phyloP scores from a whole-genome alignment of 2,797 vertebrate species.

The Lophotriccus pileatus region DNA sequence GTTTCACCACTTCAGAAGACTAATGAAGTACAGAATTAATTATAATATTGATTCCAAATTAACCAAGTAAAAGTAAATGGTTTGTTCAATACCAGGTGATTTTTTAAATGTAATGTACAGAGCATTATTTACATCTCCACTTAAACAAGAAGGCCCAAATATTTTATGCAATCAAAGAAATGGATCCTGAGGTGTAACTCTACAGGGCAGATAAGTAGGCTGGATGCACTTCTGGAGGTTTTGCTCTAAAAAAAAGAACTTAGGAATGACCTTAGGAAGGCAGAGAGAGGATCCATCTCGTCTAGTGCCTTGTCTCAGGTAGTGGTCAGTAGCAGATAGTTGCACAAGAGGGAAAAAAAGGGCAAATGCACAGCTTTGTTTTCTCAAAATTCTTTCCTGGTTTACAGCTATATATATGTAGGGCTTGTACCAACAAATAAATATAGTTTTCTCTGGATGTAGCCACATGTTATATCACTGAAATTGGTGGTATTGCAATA shows the following conservation, averaged over 20 bases:
- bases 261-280: background rate
- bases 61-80: background rate
- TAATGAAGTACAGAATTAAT: conserved; percentile 26
- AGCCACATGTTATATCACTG: background rate
- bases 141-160: background rate
- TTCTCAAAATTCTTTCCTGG: background rate
- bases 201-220: background rate
- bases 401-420: background rate
- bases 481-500: background rate
- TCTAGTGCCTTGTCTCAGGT: background rate
- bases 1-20: background rate
- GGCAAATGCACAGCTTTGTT: background rate
- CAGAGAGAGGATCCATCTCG: background rate
- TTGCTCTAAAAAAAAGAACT: background rate
- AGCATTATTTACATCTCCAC: background rate
- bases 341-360: background rate
- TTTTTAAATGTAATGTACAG: background rate
- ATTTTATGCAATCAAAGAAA: background rate
- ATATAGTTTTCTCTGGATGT: background rate
- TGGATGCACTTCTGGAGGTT: background rate
- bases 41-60: conserved; percentile 17
- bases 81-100: conserved; percentile 6
- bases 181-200: background rate
- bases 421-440: background rate
- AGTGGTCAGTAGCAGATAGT: background rate